Percentiles rank a stretch among this genome's conserved stretches.
phyloP scores from a whole-genome alignment of 2,113 vertebrate genomes.

The Ageneiosus marmoratus region DNA sequence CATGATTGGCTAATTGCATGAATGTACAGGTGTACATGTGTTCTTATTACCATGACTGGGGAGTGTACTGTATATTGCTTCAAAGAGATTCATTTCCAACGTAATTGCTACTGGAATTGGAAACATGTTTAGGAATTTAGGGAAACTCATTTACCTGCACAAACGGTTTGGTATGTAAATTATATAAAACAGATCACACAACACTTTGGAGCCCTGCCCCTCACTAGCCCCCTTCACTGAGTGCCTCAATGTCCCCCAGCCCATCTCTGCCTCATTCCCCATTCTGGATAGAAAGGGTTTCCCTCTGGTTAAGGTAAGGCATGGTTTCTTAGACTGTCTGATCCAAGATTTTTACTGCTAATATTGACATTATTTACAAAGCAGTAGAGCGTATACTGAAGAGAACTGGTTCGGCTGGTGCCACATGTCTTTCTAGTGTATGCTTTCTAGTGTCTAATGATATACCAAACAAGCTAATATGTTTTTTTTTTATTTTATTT shows the following conservation, averaged over 20 bases:
- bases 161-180: slow-evolving; percentile 56
- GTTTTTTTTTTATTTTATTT: neutral
- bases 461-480: neutral
- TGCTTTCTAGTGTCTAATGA: neutral
- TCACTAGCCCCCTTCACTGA: neutral
- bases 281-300: slow-evolving; percentile 6
- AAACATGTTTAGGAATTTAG: no score
- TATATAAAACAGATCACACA: slow-evolving; percentile 65
- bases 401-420: neutral
- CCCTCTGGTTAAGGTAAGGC: slow-evolving; percentile 65
- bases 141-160: neutral
- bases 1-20: neutral
- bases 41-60: neutral
- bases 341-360: neutral
- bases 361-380: neutral
- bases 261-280: slow-evolving; percentile 39
- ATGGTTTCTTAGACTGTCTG: neutral
- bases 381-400: no score
- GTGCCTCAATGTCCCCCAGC: slow-evolving; percentile 17
- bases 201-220: slow-evolving; percentile 51
- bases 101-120: neutral
- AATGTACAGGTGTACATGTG: neutral
- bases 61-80: neutral
- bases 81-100: neutral
- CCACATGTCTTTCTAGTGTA: neutral